Evolutionary conservation across 2,797 vertebrate genomes (phyloP), one percentile per base, ranked within the genome.

Genomic region (Oceanodroma leucorhoa): DNA sequence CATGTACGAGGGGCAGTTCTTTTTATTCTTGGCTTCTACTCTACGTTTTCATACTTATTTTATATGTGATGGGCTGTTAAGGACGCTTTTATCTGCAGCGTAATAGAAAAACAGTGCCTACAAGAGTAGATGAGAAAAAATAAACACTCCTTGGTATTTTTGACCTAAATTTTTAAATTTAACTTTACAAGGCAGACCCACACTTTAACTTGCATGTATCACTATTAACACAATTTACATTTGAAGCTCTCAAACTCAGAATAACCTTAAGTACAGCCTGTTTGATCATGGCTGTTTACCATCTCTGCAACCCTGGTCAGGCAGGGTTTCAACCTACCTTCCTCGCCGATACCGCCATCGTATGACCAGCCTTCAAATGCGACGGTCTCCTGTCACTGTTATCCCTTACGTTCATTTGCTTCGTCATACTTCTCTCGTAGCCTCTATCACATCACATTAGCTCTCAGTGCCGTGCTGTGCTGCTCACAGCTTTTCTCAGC

Each of bases 391-490:
- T 82, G 43, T 70, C 87, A 16, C 2, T n/a, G 21, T 62, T 50
- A 76, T 29, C 55, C 64, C 26, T 80, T 43, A 27, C 4, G 1
- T 62, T 70, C 38, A 3, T 55, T 66, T 84, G 55, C 75, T 83
- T 85, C 1, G 0, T 90, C 87, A 54, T 91, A 36, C 73, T 75
- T 66, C 82, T 84, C 83, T 84, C 50, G 4, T 11, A 73, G 57
- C 41, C 64, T 58, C 73, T 76, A 82, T 79, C 78, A 81, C 71
- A 89, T 90, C 75, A 27, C 46, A 23, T 90, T 93, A 85, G 62
- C 17, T 54, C 67, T 62, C 55, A 18, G 64, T 10, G 43, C 67
- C 2, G 0, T 45, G 29, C 48, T 62, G 72, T 71, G n/a, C 48
- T 60, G n/a, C 72, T 53, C 51, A 19, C 69, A 48, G 50, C 64